A percentile compares a stretch with the other conserved stretches of the same genome.
Conservation (phyloP, 2,113 vertebrate species). For the Phalacrocorax aristotelis region DNA sequence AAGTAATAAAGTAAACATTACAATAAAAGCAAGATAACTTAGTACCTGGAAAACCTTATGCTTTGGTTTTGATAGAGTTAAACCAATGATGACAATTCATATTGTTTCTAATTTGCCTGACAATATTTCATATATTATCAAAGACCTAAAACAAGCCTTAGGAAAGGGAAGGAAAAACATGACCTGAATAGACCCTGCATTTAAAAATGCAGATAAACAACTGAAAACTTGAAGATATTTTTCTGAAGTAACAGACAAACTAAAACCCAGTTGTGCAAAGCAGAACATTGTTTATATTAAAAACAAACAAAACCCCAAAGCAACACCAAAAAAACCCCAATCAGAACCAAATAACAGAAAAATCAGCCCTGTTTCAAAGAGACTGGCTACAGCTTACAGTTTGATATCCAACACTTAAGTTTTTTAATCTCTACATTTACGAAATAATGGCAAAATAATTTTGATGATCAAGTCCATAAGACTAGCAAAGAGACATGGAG, state of each 20-base stretch:
- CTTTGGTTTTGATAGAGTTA: constrained; percentile 5
- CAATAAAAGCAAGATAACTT: not conserved
- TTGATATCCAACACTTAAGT: not conserved
- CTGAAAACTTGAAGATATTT: not conserved
- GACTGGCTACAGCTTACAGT: not conserved
- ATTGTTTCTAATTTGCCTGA: not conserved
- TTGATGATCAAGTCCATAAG: not conserved
- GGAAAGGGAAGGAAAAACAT: not conserved
- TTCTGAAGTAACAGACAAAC: not conserved
- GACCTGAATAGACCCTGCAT: not conserved
- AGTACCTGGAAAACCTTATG: not conserved
- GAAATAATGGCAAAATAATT: not conserved
- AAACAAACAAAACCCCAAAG: not conserved
- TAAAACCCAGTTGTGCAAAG: not conserved
- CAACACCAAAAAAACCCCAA: not conserved
- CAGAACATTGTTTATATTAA: not conserved
- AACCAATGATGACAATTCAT: not conserved
- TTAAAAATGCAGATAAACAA: not conserved
- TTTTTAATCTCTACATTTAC: too few relatives aligned
- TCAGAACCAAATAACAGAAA: not conserved
- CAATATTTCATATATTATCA: not conserved
- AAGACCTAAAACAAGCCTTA: not conserved
- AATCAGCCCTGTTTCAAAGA: not conserved
- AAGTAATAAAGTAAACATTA: not conserved
- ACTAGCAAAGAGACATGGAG: not conserved